phyloP scores from a whole-genome alignment of 1,140 invertebrate genomes.

The Battus philenor region DNA sequence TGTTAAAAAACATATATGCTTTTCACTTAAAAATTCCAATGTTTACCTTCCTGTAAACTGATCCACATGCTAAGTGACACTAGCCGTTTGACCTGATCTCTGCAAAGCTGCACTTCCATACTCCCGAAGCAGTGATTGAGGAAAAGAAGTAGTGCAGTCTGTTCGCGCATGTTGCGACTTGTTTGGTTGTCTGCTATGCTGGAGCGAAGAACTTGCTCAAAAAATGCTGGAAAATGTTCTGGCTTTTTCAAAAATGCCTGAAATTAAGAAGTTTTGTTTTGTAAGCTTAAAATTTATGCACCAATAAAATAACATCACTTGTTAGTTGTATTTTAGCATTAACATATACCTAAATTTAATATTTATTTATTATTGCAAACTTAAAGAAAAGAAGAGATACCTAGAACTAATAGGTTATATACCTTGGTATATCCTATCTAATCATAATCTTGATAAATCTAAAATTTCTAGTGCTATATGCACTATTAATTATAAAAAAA shows the following conservation, averaged over 20 bases:
- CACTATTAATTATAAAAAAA: no score
- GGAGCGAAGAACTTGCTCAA: constrained; percentile 87
- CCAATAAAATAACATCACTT: no score
- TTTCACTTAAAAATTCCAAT: no score
- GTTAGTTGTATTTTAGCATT: no score
- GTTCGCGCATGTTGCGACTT: constrained; percentile 82
- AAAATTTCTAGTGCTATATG: no score
- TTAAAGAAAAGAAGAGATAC: no score
- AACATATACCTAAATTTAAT: no score
- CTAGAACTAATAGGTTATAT: no score
- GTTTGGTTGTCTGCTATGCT: constrained; percentile 78
- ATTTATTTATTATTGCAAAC: no score
- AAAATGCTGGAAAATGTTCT: constrained; percentile 91
- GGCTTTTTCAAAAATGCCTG: constrained; percentile 88
- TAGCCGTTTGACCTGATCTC: constrained; percentile 93
- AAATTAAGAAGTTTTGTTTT: constrained; percentile 17
- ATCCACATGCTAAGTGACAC: constrained; percentile 97
- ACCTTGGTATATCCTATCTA: no score
- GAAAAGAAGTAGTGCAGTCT: constrained; percentile 92
- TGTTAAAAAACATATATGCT: no score
- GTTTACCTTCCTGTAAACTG: constrained; percentile 88
- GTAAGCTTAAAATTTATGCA: background rate
- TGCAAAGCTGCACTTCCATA: constrained; percentile 95
- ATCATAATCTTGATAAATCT: no score
- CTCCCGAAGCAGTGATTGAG: constrained; percentile 98